These are phyloP conservation scores for Drosophila anceps DNA, from an alignment of 2,888 invertebrate genomes.

Conservation along the genomic window DNA sequence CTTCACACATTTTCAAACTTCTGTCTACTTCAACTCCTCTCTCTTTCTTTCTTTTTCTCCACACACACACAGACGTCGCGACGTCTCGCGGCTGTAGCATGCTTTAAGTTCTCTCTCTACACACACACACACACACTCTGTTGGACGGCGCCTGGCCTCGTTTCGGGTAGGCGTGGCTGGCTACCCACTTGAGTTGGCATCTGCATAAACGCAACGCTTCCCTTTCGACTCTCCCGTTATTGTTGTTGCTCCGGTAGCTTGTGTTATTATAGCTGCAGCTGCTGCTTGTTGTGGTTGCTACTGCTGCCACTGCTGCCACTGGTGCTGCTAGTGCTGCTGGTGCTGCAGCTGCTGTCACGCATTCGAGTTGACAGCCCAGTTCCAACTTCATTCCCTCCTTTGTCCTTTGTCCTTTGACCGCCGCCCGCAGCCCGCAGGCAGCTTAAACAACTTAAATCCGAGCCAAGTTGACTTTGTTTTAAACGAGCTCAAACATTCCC, in stretches of 20 bases:
- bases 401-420: neutral
- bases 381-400: neutral
- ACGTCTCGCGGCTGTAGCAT: conserved; percentile 23
- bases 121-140: conserved; percentile 14
- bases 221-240: conserved; percentile 41
- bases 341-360: conserved; percentile 53
- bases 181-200: conserved; percentile 76
- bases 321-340: conserved; percentile 18
- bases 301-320: conserved; percentile 7
- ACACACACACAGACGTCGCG: conserved; percentile 19
- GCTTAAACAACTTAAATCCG: conserved; percentile 50
- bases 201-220: conserved; percentile 71
- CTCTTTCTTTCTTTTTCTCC: neutral
- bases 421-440: conserved; percentile 27
- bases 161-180: conserved; percentile 47
- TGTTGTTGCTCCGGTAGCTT: conserved; percentile 39
- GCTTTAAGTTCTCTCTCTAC: conserved; percentile 60
- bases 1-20: conserved; percentile 41
- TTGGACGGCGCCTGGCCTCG: conserved; percentile 60
- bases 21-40: conserved; percentile 4
- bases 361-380: conserved; percentile 45
- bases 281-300: conserved; percentile 9
- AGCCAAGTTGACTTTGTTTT: conserved; percentile 45
- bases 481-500: conserved; percentile 11
- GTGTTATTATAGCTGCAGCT: conserved; percentile 31